A percentile compares a stretch with the other conserved stretches of the same genome.
Evolutionary conservation across 1,140 invertebrate species (phyloP).

Genomic region (Adelges cooleyi): DNA sequence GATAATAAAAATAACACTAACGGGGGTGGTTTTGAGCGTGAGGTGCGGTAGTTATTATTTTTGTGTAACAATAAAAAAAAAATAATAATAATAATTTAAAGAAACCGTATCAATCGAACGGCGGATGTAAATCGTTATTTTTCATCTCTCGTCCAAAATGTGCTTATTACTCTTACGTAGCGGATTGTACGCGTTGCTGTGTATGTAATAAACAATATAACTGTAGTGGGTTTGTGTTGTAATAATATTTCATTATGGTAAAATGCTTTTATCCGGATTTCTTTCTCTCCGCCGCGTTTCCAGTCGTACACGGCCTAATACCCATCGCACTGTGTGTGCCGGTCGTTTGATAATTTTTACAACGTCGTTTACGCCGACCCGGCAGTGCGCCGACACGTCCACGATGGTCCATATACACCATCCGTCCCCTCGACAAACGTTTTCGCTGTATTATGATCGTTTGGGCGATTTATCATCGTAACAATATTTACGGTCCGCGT

Average conservation of each 20-base stretch:
- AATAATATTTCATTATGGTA: too few relatives aligned
- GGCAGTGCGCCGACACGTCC: conserved; percentile 3
- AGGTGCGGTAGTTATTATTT: neutral
- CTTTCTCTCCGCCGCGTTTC: too few relatives aligned
- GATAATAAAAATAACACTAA: neutral
- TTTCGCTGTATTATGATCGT: neutral
- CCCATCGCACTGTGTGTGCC: neutral
- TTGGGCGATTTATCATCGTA: conserved; percentile 26
- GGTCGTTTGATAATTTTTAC: conserved; percentile 9
- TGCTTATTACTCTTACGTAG: too few relatives aligned
- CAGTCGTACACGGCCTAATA: neutral
- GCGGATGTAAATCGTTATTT: too few relatives aligned
- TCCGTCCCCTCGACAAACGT: too few relatives aligned
- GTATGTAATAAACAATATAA: too few relatives aligned
- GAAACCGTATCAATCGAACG: too few relatives aligned
- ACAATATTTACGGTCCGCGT: neutral
- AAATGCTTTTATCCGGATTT: too few relatives aligned
- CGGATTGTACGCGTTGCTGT: too few relatives aligned
- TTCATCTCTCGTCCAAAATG: too few relatives aligned
- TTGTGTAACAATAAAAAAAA: neutral
- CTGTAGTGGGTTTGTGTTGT: too few relatives aligned
- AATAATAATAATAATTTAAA: conserved; percentile 7
- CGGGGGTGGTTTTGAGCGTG: neutral
- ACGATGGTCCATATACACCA: too few relatives aligned
- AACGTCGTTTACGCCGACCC: neutral